These are phyloP conservation scores for Periparus ater DNA, from an alignment of 2,797 vertebrate genomes.

Conservation along the genomic window DNA sequence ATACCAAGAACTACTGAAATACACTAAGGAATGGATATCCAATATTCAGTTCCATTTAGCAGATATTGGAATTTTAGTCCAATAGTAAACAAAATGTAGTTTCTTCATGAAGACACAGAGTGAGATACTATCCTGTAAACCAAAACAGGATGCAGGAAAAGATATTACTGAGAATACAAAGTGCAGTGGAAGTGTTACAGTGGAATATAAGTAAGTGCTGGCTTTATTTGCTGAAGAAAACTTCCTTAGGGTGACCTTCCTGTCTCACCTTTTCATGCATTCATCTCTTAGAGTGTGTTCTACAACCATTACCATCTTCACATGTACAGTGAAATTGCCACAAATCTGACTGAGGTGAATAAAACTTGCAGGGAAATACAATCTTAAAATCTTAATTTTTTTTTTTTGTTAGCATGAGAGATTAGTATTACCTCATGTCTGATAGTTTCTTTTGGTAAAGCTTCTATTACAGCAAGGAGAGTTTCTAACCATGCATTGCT, in stretches of 20 bases:
- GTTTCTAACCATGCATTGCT: slow-evolving; percentile 94
- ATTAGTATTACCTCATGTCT: slow-evolving; percentile 86
- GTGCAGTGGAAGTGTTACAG: not conserved
- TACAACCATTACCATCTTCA: not conserved
- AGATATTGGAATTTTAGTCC: not conserved
- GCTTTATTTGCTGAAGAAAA: not conserved
- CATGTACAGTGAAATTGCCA: not conserved
- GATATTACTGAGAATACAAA: not conserved
- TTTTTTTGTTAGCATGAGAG: not conserved
- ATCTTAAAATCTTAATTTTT: not conserved
- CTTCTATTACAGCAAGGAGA: slow-evolving; percentile 87
- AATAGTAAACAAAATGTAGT: not conserved
- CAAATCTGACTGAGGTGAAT: not conserved
- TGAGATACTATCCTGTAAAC: not conserved
- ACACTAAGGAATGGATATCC: not conserved
- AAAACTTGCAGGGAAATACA: not conserved
- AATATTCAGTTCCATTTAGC: not conserved
- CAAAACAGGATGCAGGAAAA: not conserved
- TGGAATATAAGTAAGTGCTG: not conserved
- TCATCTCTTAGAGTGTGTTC: not conserved
- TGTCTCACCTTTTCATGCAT: not conserved
- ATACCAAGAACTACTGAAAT: not conserved
- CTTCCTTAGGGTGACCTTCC: not conserved
- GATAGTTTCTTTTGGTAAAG: slow-evolving; percentile 91
- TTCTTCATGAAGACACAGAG: not conserved